Conservation (phyloP, 2,113 vertebrate species). For the Rhombomys opimus region DNA sequence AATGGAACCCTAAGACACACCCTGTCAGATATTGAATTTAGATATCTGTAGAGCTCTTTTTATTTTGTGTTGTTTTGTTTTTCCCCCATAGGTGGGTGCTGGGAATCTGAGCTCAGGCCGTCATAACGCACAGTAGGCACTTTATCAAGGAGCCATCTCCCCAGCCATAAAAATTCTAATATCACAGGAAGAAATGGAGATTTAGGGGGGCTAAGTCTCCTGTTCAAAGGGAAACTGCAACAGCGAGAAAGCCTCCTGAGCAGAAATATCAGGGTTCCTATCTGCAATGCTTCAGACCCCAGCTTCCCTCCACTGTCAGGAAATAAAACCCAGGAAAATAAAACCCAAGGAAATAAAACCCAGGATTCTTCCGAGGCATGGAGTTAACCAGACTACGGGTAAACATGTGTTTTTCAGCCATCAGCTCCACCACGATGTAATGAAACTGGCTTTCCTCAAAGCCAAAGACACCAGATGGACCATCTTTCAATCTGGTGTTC, state of each 20-base stretch:
- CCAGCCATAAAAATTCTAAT: not conserved
- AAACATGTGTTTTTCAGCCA: conserved; percentile 80
- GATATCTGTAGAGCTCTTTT: not conserved
- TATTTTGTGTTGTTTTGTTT: not conserved
- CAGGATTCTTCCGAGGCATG: conserved; percentile 46
- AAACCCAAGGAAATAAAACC: conserved; percentile 28
- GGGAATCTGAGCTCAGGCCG: not conserved
- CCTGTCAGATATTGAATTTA: not conserved
- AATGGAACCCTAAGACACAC: not conserved
- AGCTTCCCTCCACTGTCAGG: not conserved
- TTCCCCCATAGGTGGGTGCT: not conserved
- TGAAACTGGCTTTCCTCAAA: conserved; percentile 77
- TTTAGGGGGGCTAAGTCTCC: not conserved
- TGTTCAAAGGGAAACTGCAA: not conserved
- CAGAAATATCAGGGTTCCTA: not conserved
- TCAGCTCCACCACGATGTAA: conserved; percentile 75
- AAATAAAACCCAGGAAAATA: conserved; percentile 51
- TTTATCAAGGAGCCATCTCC: not conserved
- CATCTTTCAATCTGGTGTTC: conserved; percentile 81
- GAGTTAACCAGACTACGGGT: conserved; percentile 73
- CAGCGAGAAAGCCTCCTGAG: not conserved
- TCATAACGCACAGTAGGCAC: not conserved
- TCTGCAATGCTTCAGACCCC: not conserved
- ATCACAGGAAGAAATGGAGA: not conserved
- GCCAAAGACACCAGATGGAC: conserved; percentile 81